These are phyloP conservation scores for Phoeniculus purpureus DNA, from an alignment of 2,797 vertebrate genomes.

Conservation along the genomic window DNA sequence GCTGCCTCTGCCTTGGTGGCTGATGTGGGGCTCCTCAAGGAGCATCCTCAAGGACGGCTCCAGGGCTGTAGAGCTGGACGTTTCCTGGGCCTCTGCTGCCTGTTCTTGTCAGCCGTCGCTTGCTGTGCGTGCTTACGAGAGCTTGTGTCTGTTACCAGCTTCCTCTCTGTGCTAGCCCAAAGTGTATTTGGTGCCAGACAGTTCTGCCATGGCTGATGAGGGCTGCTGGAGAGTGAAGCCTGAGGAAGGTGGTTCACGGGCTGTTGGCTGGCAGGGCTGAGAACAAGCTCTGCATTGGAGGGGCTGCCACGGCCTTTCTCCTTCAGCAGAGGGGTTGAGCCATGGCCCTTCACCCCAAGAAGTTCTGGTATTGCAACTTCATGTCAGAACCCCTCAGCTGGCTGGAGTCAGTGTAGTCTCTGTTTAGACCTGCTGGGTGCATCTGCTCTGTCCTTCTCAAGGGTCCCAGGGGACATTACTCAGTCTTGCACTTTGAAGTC, in stretches of 20 bases:
- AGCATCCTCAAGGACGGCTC: neutral
- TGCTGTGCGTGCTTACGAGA: fast-evolving
- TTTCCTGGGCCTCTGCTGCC: neutral
- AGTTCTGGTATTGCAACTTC: neutral
- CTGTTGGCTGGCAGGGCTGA: fast-evolving
- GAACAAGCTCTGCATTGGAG: fast-evolving
- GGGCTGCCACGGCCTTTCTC: neutral
- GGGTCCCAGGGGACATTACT: neutral
- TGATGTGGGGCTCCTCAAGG: neutral
- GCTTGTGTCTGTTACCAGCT: neutral
- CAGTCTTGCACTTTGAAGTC: fast-evolving
- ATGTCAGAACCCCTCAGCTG: fast-evolving
- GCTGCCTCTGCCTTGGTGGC: neutral
- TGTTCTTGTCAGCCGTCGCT: neutral
- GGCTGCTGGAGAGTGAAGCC: fast-evolving
- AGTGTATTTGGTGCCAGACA: fast-evolving
- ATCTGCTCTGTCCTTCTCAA: neutral
- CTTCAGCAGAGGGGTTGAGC: neutral
- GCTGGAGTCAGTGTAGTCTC: neutral
- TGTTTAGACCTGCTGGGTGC: fast-evolving
- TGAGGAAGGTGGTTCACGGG: fast-evolving
- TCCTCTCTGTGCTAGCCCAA: neutral
- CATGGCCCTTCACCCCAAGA: fast-evolving
- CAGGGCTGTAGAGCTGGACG: neutral
- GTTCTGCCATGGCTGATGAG: neutral